Base-by-base conservation (phyloP, 2,888 invertebrate genomes). In the Lypha dubia region DNA sequence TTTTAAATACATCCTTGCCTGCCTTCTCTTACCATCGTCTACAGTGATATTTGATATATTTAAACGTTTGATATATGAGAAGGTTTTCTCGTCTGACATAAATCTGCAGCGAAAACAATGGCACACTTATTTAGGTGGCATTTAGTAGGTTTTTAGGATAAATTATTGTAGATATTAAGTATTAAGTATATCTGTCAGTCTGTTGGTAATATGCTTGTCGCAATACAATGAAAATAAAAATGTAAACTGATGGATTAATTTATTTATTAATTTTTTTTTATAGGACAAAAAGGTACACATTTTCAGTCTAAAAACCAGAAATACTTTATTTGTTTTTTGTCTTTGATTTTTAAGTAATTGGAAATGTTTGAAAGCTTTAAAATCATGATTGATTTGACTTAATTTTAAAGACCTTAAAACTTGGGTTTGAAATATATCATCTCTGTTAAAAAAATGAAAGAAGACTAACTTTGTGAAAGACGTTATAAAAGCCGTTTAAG, bases 81-180 rank as follows among this genome's bases (percentile, higher is more conserved):
- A 74, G 63, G 51, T 63, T 53, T 65, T 65, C n/a, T n/a, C 7
- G 22, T 32, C 32, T 75, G 44, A 22, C 73, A 73, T 35, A 75
- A 75, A 75, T 65, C 24, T 22, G 6, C 15, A 44, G 35, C 35
- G 67, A 58, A 76, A 68, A 68, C 58, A 68, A 60, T 28, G 38
- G 1, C 20, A 41, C 32, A 60, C 28, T 77, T 68, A 68, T 68
- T n/a, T n/a, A n/a, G n/a, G 35, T 28, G 28, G 60, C 38, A 68
- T 70, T 77, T 77, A 68, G 20, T 70, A 70, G 68, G 60, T 60
- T 68, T 62, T 68, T 77, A 51, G 67, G 28, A 77, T 51, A 68
- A 58, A 53, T 75, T 41, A 53, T 65, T 38, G 8, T 44, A 32
- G 24, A 28, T 15, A 28, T 17, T n/a, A 24, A 32, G 15, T 53